These are phyloP conservation scores for Promerops cafer DNA, from an alignment of 2,113 vertebrate genomes.

Conservation along the genomic window DNA sequence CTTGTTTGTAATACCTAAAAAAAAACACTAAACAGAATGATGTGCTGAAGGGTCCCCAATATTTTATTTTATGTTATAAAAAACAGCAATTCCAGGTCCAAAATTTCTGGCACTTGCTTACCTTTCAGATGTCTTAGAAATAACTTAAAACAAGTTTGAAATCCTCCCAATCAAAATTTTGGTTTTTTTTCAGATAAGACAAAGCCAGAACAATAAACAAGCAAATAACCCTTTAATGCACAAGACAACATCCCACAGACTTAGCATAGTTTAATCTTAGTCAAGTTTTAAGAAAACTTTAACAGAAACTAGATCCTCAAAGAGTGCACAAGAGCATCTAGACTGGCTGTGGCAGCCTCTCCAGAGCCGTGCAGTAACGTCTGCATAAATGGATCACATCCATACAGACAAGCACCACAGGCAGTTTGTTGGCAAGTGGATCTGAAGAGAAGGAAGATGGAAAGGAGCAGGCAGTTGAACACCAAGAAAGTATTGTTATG, in stretches of 20 bases:
- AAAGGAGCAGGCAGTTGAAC: neutral
- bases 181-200: neutral
- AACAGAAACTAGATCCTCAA: neutral
- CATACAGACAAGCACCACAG: neutral
- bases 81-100: neutral
- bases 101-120: neutral
- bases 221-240: neutral
- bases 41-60: neutral
- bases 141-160: neutral
- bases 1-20: neutral
- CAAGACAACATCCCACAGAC: neutral
- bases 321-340: neutral
- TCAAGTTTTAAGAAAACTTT: neutral
- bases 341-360: neutral
- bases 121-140: neutral
- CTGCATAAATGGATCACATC: neutral
- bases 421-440: neutral
- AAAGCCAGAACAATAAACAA: neutral
- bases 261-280: neutral
- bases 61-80: neutral
- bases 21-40: neutral
- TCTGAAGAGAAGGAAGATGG: neutral
- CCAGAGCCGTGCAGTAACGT: accelerated
- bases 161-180: neutral
- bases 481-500: neutral